Evolutionary conservation across 2,113 vertebrate species (phyloP).

Genomic region (Bombycilla garrulus): DNA sequence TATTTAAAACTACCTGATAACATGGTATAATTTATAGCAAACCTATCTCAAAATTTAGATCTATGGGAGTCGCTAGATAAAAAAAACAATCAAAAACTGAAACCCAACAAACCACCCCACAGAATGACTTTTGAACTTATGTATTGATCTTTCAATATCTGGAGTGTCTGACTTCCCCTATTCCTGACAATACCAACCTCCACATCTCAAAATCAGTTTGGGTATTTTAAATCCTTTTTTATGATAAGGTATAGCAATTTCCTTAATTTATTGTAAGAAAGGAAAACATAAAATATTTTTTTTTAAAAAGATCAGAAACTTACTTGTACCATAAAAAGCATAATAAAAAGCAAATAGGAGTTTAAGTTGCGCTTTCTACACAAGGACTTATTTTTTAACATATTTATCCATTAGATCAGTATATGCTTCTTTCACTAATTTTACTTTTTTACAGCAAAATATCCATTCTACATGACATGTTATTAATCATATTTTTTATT

Average conservation of each 20-base stretch:
- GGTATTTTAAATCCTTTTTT: background rate
- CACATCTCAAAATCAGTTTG: background rate
- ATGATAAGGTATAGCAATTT: fast-evolving
- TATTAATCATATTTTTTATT: background rate
- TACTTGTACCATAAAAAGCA: background rate
- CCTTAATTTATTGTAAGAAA: background rate
- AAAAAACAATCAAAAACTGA: background rate
- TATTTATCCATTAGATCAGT: background rate
- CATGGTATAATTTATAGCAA: background rate
- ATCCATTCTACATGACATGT: background rate
- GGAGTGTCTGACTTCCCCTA: background rate
- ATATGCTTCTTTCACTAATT: background rate
- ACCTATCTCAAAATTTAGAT: background rate
- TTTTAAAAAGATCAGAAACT: background rate
- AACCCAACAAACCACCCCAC: fast-evolving
- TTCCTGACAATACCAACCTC: background rate
- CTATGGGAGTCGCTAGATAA: fast-evolving
- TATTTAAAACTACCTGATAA: background rate
- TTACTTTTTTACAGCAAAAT: background rate
- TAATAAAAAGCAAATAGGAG: no score
- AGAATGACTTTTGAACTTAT: background rate
- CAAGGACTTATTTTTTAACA: background rate
- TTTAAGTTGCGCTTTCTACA: background rate
- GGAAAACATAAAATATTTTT: background rate
- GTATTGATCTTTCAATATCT: background rate